Conservation (phyloP, 2,113 vertebrate species). For the Catharus minimus region DNA sequence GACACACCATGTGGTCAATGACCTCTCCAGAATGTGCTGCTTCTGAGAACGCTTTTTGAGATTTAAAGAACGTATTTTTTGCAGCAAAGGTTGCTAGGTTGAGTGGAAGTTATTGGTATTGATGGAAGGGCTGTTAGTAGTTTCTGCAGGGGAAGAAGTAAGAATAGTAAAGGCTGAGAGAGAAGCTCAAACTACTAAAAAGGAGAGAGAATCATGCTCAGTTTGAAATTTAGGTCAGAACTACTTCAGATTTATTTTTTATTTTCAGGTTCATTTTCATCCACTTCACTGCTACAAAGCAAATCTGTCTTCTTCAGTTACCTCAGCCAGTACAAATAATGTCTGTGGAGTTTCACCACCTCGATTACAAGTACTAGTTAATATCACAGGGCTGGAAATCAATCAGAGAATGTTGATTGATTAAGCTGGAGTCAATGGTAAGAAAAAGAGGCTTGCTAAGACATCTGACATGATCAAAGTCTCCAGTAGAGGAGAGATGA, state of each 20-base stretch:
- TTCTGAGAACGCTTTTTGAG: neutral
- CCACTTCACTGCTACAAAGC: neutral
- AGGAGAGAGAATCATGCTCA: neutral
- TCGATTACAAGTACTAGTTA: neutral
- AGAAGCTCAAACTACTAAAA: neutral
- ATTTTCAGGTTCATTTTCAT: neutral
- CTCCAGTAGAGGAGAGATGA: neutral
- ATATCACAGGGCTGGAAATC: neutral
- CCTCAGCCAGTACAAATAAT: neutral
- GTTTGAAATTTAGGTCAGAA: constrained; percentile 37
- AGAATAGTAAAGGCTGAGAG: neutral
- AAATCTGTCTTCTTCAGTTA: neutral
- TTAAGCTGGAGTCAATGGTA: neutral
- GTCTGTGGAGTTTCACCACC: neutral
- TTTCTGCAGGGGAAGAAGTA: neutral
- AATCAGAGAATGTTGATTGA: neutral
- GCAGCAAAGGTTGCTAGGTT: neutral
- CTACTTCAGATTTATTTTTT: constrained; percentile 15
- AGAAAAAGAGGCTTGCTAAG: neutral
- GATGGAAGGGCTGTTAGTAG: neutral
- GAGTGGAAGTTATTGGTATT: neutral
- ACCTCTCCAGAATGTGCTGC: neutral
- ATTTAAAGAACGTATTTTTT: neutral
- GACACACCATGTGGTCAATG: neutral
- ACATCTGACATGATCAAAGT: neutral